A percentile compares a stretch with the other conserved stretches of the same genome.
These are phyloP conservation scores for Platyscapa corneri DNA, from an alignment of 1,140 invertebrate species.

Conservation along the genomic window DNA sequence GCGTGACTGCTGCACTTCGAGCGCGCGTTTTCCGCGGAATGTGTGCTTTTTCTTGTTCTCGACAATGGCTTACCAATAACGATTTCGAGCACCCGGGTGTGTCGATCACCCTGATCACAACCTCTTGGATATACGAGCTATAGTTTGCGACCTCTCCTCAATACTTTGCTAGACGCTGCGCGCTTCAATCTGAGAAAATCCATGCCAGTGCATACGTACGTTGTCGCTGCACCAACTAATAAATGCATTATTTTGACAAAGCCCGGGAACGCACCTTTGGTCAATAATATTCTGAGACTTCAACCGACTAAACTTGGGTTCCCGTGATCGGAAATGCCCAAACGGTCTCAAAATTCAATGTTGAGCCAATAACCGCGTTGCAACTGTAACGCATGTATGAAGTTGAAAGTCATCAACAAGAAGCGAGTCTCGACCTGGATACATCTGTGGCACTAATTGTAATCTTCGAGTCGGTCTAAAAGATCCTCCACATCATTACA, in stretches of 20 bases:
- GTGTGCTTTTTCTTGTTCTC: background rate
- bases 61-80: no score
- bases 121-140: background rate
- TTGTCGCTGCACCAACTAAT: background rate
- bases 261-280: background rate
- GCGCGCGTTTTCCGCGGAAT: background rate
- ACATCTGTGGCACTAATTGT: background rate
- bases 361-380: background rate
- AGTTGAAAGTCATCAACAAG: background rate
- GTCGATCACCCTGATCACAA: background rate
- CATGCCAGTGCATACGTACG: background rate
- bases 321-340: no score
- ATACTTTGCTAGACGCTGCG: background rate
- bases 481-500: no score
- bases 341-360: background rate
- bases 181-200: background rate
- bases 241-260: background rate
- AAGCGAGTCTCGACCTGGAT: background rate
- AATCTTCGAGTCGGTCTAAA: background rate
- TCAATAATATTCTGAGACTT: background rate
- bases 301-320: background rate
- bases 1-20: slow-evolving; percentile 7
- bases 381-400: background rate
- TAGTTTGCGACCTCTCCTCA: background rate
- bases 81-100: no score